Percentiles rank a stretch among this genome's conserved stretches.
Evolutionary conservation across 2,888 invertebrate species (phyloP).

Genomic region (Arenicola marina): DNA sequence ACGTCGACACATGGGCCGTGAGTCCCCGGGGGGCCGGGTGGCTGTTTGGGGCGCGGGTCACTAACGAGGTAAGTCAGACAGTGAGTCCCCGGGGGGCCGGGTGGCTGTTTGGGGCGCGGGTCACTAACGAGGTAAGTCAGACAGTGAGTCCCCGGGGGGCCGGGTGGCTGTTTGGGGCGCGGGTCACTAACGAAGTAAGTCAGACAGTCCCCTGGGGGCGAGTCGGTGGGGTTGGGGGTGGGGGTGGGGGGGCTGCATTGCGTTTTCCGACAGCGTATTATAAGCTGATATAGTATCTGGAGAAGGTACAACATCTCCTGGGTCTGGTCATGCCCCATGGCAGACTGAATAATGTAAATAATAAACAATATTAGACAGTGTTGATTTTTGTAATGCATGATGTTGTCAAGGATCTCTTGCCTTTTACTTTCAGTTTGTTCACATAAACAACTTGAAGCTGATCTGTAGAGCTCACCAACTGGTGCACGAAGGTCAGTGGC

Average conservation of each 20-base stretch:
- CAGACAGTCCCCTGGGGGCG: slow-evolving; percentile 91
- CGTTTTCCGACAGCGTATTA: neutral
- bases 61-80: slow-evolving; percentile 72
- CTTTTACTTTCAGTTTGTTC: slow-evolving; percentile 72
- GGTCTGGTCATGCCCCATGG: neutral
- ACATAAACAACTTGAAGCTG: slow-evolving; percentile 86
- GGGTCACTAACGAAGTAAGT: slow-evolving; percentile 76
- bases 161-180: slow-evolving; percentile 95
- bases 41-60: slow-evolving; percentile 93
- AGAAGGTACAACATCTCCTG: neutral
- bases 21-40: slow-evolving; percentile 97
- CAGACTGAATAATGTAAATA: too few species aligned
- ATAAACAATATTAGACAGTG: too few species aligned
- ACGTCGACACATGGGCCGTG: slow-evolving; percentile 89
- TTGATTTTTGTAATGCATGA: neutral
- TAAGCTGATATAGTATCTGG: neutral
- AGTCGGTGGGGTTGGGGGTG: slow-evolving; percentile 96
- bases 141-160: slow-evolving; percentile 93
- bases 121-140: slow-evolving; percentile 75
- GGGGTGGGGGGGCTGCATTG: too few species aligned
- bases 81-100: slow-evolving; percentile 96
- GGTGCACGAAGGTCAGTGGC: slow-evolving; percentile 87
- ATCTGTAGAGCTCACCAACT: slow-evolving; percentile 99
- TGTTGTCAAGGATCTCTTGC: too few species aligned
- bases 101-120: slow-evolving; percentile 93